phyloP scores from a whole-genome alignment of 2,113 vertebrate genomes.

The Phodopus roborovskii region DNA sequence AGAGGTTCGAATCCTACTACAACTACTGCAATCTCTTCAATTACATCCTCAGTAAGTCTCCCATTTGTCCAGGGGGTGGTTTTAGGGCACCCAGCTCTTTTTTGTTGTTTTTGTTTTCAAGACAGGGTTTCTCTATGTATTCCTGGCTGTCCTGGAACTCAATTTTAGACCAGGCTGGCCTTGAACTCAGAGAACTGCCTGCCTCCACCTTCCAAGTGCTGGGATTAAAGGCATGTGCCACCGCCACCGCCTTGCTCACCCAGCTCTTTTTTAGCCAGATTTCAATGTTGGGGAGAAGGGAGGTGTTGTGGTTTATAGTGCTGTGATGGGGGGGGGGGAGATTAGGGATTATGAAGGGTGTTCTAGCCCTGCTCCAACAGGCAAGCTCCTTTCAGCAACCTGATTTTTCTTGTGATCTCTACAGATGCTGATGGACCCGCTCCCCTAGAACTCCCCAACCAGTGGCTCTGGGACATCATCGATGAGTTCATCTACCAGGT shows the following conservation, averaged over 20 bases:
- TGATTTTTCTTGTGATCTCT: conserved; percentile 41
- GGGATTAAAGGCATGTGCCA: no score
- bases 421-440: conserved; percentile 98
- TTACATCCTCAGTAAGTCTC: conserved; percentile 97
- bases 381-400: neutral
- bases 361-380: neutral
- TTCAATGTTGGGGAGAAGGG: neutral
- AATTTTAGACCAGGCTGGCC: no score
- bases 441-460: conserved; percentile 97
- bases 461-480: conserved; percentile 99
- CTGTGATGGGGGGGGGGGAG: neutral
- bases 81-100: neutral
- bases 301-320: neutral
- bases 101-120: no score
- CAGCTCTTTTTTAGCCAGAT: neutral
- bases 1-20: conserved; percentile 99
- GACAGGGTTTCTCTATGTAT: no score
- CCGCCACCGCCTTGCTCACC: no score
- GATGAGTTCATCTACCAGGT: conserved; percentile 99
- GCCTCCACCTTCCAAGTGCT: no score
- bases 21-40: conserved; percentile 99
- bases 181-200: no score
- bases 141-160: no score
- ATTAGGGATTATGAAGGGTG: neutral
- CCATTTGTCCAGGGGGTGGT: neutral